These are phyloP conservation scores for Sylvilagus bachmani DNA, from an alignment of 2,113 vertebrate species.

Conservation along the genomic window DNA sequence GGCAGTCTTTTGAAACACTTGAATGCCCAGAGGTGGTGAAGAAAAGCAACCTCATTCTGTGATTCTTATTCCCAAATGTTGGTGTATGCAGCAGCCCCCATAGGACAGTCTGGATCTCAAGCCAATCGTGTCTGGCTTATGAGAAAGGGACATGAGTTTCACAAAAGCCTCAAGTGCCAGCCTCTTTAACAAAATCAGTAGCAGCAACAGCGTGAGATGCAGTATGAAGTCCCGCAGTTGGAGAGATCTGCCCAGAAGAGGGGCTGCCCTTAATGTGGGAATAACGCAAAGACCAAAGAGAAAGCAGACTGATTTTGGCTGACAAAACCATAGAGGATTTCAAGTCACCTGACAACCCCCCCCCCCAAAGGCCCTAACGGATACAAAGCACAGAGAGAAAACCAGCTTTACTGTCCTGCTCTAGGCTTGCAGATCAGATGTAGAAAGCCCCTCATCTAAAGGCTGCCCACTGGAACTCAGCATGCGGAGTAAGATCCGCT, in stretches of 20 bases:
- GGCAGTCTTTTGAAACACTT: not conserved
- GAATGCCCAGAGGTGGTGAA: not conserved
- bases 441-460: not conserved
- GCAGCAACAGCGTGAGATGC: not conserved
- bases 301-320: not conserved
- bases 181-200: not conserved
- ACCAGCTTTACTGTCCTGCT: not conserved
- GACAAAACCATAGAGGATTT: constrained; percentile 6
- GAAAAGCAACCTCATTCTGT: not conserved
- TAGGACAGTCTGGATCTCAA: not conserved
- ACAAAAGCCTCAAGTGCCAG: constrained; percentile 13
- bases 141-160: not conserved
- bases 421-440: not conserved
- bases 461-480: not conserved
- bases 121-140: not conserved
- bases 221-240: not conserved
- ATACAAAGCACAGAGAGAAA: not conserved
- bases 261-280: not conserved
- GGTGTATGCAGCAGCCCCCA: not conserved
- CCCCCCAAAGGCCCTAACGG: not conserved
- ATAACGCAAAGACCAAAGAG: not conserved
- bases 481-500: not conserved
- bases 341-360: not conserved
- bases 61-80: not conserved
- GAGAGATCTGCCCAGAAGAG: not conserved